phyloP scores from a whole-genome alignment of 2,888 invertebrate species.

The Dendrolimus pini region DNA sequence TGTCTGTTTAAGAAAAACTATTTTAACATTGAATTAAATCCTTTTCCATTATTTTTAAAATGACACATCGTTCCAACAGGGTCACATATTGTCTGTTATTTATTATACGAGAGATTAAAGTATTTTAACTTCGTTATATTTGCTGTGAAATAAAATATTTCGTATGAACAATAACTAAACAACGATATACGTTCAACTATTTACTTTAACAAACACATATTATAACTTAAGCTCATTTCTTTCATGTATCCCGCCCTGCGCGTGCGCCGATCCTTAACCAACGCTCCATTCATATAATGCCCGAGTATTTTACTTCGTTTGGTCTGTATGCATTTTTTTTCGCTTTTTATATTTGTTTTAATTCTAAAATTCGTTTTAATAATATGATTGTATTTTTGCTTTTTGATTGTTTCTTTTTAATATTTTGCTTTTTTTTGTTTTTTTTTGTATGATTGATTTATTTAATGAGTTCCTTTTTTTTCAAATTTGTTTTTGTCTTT shows the following conservation, averaged over 20 bases:
- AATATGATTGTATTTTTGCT: slow-evolving; percentile 4
- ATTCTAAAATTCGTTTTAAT: slow-evolving; percentile 11
- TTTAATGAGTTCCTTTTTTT: neutral
- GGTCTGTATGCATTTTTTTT: slow-evolving; percentile 58
- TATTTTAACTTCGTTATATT: too few relatives aligned
- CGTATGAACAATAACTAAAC: too few relatives aligned
- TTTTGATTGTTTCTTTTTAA: neutral
- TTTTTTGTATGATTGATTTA: too few relatives aligned
- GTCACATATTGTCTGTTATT: too few relatives aligned
- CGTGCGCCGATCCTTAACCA: slow-evolving; percentile 30
- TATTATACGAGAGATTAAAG: too few relatives aligned
- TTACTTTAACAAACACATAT: slow-evolving; percentile 22
- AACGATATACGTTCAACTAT: neutral
- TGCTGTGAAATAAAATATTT: too few relatives aligned
- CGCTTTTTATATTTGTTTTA: slow-evolving; percentile 19
- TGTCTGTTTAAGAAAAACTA: too few relatives aligned
- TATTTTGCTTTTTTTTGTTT: slow-evolving; percentile 1
- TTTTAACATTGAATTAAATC: too few relatives aligned
- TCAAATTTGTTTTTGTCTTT: slow-evolving; percentile 6
- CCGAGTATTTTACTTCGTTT: slow-evolving; percentile 54
- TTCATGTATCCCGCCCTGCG: slow-evolving; percentile 62
- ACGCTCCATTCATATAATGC: slow-evolving; percentile 36
- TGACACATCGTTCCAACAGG: too few relatives aligned
- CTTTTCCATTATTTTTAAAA: too few relatives aligned
- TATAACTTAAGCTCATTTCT: slow-evolving; percentile 59